Percentiles rank a stretch among this genome's conserved stretches.
Evolutionary conservation across 2,113 vertebrate species (phyloP).

Genomic region (Pygoscelis antarcticus): DNA sequence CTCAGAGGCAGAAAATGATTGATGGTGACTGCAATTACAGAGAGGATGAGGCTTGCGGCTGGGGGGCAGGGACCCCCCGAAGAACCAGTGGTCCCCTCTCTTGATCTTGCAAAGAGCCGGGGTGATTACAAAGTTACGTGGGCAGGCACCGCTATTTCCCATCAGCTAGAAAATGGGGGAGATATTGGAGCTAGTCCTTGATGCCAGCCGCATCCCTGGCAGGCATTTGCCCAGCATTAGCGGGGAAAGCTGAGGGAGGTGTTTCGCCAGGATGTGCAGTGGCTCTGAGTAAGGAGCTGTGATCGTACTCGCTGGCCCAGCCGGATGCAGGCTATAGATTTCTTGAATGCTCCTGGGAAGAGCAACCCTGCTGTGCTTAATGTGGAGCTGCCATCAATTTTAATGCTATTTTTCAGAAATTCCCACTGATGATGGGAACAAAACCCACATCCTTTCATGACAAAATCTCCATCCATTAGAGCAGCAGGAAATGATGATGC

Average conservation of each 20-base stretch:
- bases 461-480: not conserved
- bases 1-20: not conserved
- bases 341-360: not conserved
- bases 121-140: not conserved
- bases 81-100: not conserved
- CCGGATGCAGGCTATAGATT: not conserved
- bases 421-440: not conserved
- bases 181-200: not conserved
- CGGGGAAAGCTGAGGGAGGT: not conserved
- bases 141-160: not conserved
- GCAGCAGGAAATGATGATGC: not conserved
- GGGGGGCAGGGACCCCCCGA: not conserved
- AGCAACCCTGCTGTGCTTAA: not conserved
- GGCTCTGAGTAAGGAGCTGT: not conserved
- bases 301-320: not conserved
- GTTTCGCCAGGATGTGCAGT: not conserved
- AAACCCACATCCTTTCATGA: not conserved
- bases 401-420: not conserved
- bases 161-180: not conserved
- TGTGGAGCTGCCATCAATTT: not conserved
- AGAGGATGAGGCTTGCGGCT: not conserved
- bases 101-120: not conserved
- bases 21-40: not conserved
- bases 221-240: not conserved
- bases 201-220: not conserved